phyloP scores from a whole-genome alignment of 2,113 vertebrate genomes.

The Trochalopteron elliotii region DNA sequence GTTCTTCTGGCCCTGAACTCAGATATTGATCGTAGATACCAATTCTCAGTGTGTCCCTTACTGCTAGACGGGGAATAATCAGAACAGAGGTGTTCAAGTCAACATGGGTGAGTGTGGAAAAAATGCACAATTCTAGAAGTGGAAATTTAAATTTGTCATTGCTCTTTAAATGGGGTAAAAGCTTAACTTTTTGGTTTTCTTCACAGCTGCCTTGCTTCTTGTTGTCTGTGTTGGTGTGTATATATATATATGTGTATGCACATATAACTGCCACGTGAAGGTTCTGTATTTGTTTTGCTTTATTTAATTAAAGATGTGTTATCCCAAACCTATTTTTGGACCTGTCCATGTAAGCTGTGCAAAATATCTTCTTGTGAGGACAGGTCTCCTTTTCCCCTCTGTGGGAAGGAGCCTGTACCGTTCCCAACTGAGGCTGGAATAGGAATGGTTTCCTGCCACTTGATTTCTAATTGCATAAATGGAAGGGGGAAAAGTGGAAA shows the following conservation, averaged over 20 bases:
- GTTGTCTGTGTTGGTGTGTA: background rate
- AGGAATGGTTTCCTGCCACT: constrained; percentile 55
- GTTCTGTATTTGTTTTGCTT: constrained; percentile 26
- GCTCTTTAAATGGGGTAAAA: background rate
- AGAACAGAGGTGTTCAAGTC: background rate
- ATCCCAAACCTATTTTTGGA: constrained; percentile 46
- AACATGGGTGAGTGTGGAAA: background rate
- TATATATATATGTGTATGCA: background rate
- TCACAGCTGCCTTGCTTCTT: background rate
- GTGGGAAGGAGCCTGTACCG: background rate
- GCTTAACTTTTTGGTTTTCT: background rate
- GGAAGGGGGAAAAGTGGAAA: constrained; percentile 67
- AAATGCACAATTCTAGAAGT: background rate
- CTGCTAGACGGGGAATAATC: background rate
- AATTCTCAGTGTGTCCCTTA: background rate
- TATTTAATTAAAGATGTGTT: constrained; percentile 61
- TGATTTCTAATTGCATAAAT: constrained; percentile 69
- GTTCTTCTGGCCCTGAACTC: background rate
- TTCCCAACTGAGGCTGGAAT: background rate
- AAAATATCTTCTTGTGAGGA: background rate
- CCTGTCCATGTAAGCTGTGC: constrained; percentile 51
- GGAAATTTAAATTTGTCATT: background rate
- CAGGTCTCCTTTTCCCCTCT: background rate
- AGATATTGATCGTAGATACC: fast-evolving
- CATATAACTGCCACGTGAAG: constrained; percentile 1